Percentiles rank a stretch among this genome's conserved stretches.
These are phyloP conservation scores for Etheostoma cragini DNA, from an alignment of 2,113 vertebrate genomes.

Conservation along the genomic window DNA sequence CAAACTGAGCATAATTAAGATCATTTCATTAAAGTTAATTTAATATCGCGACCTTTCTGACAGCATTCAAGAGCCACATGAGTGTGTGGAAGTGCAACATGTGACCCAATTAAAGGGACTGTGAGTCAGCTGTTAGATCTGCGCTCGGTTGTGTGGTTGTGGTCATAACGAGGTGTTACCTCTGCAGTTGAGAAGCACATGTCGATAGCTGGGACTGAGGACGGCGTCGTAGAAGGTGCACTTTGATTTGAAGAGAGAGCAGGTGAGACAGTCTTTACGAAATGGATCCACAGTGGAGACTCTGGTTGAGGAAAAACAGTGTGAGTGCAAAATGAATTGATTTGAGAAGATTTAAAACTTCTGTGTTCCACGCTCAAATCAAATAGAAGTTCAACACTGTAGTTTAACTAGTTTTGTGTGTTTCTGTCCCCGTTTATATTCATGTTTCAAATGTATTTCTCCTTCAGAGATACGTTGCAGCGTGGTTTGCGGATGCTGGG, in stretches of 20 bases:
- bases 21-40: neutral
- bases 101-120: neutral
- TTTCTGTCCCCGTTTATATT: neutral
- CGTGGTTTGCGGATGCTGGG: too few species aligned
- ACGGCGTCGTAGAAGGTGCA: conserved; percentile 73
- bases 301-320: conserved; percentile 45
- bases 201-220: conserved; percentile 63
- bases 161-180: conserved; percentile 50
- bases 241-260: conserved; percentile 69
- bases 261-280: conserved; percentile 77
- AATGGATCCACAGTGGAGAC: conserved; percentile 70
- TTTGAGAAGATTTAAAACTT: neutral
- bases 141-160: neutral
- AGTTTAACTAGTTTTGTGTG: too few species aligned
- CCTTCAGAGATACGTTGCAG: too few species aligned
- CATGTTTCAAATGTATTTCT: too few species aligned
- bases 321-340: neutral
- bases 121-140: neutral
- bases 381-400: neutral
- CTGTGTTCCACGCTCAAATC: neutral
- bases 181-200: conserved; percentile 79
- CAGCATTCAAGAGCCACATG: neutral
- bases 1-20: neutral
- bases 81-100: neutral
- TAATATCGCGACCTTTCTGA: neutral